phyloP scores from a whole-genome alignment of 2,888 invertebrate genomes.

The Matsumyia berberina region DNA sequence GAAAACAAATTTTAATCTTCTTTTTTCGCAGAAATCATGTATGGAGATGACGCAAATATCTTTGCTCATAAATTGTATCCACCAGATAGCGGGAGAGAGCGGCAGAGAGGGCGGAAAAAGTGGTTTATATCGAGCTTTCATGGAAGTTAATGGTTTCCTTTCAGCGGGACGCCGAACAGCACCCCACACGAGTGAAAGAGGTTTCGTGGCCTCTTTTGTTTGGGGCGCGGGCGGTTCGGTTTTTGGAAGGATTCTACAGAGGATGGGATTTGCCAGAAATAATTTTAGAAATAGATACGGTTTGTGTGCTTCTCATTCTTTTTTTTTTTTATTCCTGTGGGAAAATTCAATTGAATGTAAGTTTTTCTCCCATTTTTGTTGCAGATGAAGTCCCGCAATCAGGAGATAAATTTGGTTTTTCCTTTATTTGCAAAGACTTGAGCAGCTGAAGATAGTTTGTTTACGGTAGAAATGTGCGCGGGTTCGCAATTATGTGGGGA shows the following conservation, averaged over 20 bases:
- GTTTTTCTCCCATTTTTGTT: slow-evolving; percentile 43
- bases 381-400: slow-evolving; percentile 49
- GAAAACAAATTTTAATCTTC: slow-evolving; percentile 14
- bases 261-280: slow-evolving; percentile 40
- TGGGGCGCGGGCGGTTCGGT: slow-evolving; percentile 5
- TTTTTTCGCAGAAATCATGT: slow-evolving; percentile 29
- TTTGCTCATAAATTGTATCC: slow-evolving; percentile 53
- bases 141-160: slow-evolving; percentile 64
- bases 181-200: slow-evolving; percentile 20
- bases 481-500: neutral
- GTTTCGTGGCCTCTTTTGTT: slow-evolving; percentile 16
- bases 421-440: slow-evolving; percentile 14
- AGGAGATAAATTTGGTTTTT: slow-evolving; percentile 56
- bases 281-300: slow-evolving; percentile 58
- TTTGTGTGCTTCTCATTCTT: too few species aligned
- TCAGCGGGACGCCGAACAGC: slow-evolving; percentile 54
- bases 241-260: neutral
- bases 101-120: neutral
- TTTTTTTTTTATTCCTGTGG: neutral
- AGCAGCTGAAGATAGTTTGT: neutral
- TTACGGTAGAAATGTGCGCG: neutral
- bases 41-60: slow-evolving; percentile 48
- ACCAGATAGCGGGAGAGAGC: slow-evolving; percentile 8
- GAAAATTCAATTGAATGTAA: slow-evolving; percentile 49
- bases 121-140: slow-evolving; percentile 46